These are phyloP conservation scores for Macrocentrus cingulum DNA, from an alignment of 1,140 invertebrate species.

Conservation along the genomic window DNA sequence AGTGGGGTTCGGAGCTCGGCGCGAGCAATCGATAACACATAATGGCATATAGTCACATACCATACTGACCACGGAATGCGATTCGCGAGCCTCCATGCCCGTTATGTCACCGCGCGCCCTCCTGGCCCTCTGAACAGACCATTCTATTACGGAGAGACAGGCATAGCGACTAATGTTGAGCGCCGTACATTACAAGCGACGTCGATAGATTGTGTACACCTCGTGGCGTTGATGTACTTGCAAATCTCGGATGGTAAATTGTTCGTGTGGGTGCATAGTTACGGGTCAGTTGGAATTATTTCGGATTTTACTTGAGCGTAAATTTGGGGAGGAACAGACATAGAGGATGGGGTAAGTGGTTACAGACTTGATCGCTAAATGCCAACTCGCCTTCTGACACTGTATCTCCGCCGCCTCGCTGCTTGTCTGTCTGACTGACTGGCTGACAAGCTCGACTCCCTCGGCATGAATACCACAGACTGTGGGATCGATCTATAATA, in stretches of 20 bases:
- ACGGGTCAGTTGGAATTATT: not conserved
- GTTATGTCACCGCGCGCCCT: slow-evolving; percentile 7
- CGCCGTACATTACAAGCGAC: slow-evolving; percentile 51
- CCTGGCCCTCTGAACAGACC: slow-evolving; percentile 9
- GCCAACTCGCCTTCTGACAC: slow-evolving; percentile 4
- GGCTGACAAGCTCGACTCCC: slow-evolving; percentile 21
- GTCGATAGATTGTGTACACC: slow-evolving; percentile 40
- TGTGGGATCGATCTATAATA: slow-evolving; percentile 8
- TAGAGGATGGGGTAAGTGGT: not conserved
- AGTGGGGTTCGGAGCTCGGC: slow-evolving; percentile 32
- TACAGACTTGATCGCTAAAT: slow-evolving; percentile 1
- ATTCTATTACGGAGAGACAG: slow-evolving; percentile 47
- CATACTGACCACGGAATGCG: slow-evolving; percentile 55
- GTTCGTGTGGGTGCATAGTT: not conserved
- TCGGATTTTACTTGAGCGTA: slow-evolving; percentile 1
- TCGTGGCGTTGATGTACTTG: slow-evolving; percentile 17
- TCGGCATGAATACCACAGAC: slow-evolving; percentile 31
- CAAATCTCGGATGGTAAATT: slow-evolving; percentile 22
- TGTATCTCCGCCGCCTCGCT: slow-evolving; percentile 16
- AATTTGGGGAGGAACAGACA: not conserved
- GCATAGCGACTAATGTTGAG: slow-evolving; percentile 52
- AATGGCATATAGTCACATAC: slow-evolving; percentile 53
- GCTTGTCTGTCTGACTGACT: slow-evolving; percentile 28
- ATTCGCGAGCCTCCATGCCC: slow-evolving; percentile 41
- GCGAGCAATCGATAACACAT: slow-evolving; percentile 53